Evolutionary conservation across 2,797 vertebrate genomes (phyloP).

Genomic region (Rhinophrynus dorsalis): DNA sequence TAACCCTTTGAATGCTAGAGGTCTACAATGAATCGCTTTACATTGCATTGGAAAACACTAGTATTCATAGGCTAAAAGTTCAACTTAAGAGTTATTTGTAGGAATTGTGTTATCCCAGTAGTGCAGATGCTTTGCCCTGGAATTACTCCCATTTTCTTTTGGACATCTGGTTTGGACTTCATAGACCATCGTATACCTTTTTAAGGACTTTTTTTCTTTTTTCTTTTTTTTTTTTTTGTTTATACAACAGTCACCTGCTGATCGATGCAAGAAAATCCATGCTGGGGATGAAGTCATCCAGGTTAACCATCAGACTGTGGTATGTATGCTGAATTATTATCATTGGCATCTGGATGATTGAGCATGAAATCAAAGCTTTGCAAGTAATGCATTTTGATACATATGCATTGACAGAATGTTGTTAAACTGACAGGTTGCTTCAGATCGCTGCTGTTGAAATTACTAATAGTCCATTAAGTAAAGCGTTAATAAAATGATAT

Average conservation of each 20-base stretch:
- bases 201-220: too few relatives aligned
- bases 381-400: background rate
- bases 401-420: background rate
- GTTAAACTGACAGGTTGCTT: background rate
- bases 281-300: slow-evolving; percentile 98
- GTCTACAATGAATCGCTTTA: too few relatives aligned
- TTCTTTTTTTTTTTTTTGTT: slow-evolving; percentile 67
- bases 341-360: slow-evolving; percentile 2
- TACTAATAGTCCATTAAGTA: background rate
- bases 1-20: too few relatives aligned
- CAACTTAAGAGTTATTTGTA: too few relatives aligned
- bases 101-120: too few relatives aligned
- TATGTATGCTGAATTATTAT: slow-evolving; percentile 68
- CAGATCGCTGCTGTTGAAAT: background rate
- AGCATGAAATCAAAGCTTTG: slow-evolving; percentile 3
- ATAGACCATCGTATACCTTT: too few relatives aligned
- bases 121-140: too few relatives aligned
- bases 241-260: slow-evolving; percentile 88
- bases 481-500: background rate
- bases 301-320: slow-evolving; percentile 99
- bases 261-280: slow-evolving; percentile 98
- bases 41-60: too few relatives aligned
- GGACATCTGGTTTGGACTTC: too few relatives aligned
- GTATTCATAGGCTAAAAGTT: too few relatives aligned
- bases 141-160: too few relatives aligned